Base-by-base conservation (phyloP, 1,140 invertebrate species). In the Drosophila parabipectinata region DNA sequence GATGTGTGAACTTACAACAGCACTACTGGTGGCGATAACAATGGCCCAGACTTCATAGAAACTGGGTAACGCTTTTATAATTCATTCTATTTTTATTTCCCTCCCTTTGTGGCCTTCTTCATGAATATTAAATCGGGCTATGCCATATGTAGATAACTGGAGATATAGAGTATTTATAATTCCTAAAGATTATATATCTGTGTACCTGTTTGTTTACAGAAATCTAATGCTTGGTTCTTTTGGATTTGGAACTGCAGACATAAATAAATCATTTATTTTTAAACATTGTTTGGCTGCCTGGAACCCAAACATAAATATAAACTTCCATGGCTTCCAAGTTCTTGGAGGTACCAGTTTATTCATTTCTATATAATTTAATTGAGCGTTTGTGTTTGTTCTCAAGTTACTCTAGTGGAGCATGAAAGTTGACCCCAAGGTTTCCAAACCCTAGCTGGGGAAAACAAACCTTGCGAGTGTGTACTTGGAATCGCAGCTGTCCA, bases 41-140 rank as follows among this genome's bases (percentile, higher is more conserved):
- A 82, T 82, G 74, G 54, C 60, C 68, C 34, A 58, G 72, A 53
- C 62, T 51, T 41, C 45, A 24, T 51, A 59, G 78, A 77, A 85
- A 84, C 80, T 85, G 73, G 81, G 81, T 85, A 85, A 84, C 69
- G 72, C 81, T 79, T 77, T 77, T 85, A 83, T 85, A 83, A 85
- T 85, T 77, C 72, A 83, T 83, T 83, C 52, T 18, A 15, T 57
- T 48, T 30, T 47, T 64, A 57, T 78, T 74, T 83, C 81, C 80
- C 68, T 44, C 45, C 76, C 83, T 56, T 28, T 28, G 26, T 28
- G 26, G 26, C 26, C 26, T 28, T 28, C 26, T 28, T 28, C 26
- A 1, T 28, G 26, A 28, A 28, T 28, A 28, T 37, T 10, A n/a
- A 37, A 37, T 37, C 9, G 12, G 3, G 7, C 7, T 44, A 41